phyloP scores from a whole-genome alignment of 2,797 vertebrate species.

The Hippopotamyrus pictus region DNA sequence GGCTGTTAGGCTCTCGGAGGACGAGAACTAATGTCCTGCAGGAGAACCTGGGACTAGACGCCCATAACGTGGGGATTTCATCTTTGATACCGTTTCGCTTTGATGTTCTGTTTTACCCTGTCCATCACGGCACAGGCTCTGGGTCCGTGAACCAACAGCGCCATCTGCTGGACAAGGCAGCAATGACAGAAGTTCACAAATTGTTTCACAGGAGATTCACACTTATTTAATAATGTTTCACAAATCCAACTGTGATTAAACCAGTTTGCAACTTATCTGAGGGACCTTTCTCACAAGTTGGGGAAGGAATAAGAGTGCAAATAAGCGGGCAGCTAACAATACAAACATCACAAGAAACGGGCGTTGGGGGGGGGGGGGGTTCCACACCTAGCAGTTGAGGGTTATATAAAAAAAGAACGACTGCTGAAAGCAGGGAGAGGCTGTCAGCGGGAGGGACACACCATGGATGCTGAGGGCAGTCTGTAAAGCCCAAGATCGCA shows the following conservation, averaged over 20 bases:
- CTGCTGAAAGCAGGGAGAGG: not conserved
- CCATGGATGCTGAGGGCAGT: not conserved
- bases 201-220: not conserved
- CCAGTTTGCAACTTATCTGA: not conserved
- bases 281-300: not conserved
- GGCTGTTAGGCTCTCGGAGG: not conserved
- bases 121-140: not conserved
- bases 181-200: not conserved
- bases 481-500: not conserved
- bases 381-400: not conserved
- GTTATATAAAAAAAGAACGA: not conserved
- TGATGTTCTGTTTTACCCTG: conserved; percentile 12
- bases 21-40: not conserved
- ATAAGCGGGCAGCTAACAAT: not conserved
- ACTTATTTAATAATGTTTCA: not conserved
- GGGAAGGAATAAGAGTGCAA: not conserved
- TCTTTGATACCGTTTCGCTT: conserved; percentile 6
- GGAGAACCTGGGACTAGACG: conserved; percentile 15
- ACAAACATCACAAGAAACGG: not conserved
- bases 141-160: conserved; percentile 49
- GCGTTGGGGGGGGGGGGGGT: not conserved
- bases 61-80: conserved; percentile 22
- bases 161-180: conserved; percentile 52
- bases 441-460: not conserved
- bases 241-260: not conserved